A percentile compares a stretch with the other conserved stretches of the same genome.
Conservation (phyloP, 1,140 invertebrate genomes). For the Drosophila lini region DNA sequence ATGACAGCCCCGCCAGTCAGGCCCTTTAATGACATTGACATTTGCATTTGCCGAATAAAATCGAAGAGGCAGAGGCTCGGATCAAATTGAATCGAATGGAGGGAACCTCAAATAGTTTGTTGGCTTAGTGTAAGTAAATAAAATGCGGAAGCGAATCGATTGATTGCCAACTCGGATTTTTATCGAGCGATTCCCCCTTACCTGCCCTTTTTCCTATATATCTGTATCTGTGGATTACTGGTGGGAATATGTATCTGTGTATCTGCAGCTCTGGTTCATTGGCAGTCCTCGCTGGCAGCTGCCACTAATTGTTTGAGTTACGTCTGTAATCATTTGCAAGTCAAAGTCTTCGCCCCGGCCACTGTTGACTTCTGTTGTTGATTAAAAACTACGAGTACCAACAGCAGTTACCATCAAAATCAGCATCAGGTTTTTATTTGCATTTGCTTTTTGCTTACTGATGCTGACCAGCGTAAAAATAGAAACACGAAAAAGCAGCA, state of each 20-base stretch:
- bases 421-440: conserved; percentile 45
- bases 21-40: conserved; percentile 78
- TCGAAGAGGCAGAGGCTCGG: conserved; percentile 20
- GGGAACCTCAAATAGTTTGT: conserved; percentile 44
- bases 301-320: conserved; percentile 82
- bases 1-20: conserved; percentile 19
- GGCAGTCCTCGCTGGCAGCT: conserved; percentile 68
- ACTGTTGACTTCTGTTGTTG: conserved; percentile 76
- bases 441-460: conserved; percentile 59
- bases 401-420: conserved; percentile 21
- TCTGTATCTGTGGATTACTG: conserved; percentile 4
- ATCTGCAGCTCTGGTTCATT: conserved; percentile 51
- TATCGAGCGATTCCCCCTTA: conserved; percentile 34
- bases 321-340: conserved; percentile 82
- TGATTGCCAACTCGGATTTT: conserved; percentile 66
- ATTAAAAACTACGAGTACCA: conserved; percentile 62
- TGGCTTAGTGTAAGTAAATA: conserved; percentile 59
- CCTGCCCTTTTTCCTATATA: conserved; percentile 3
- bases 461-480: conserved; percentile 21
- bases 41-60: conserved; percentile 58
- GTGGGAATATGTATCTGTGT: neutral
- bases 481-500: neutral
- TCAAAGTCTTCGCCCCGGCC: conserved; percentile 64
- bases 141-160: conserved; percentile 68
- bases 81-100: neutral